Percentiles rank a stretch among this genome's conserved stretches.
These are phyloP conservation scores for Bruchidius siliquastri DNA, from an alignment of 2,888 invertebrate genomes.

Conservation along the genomic window DNA sequence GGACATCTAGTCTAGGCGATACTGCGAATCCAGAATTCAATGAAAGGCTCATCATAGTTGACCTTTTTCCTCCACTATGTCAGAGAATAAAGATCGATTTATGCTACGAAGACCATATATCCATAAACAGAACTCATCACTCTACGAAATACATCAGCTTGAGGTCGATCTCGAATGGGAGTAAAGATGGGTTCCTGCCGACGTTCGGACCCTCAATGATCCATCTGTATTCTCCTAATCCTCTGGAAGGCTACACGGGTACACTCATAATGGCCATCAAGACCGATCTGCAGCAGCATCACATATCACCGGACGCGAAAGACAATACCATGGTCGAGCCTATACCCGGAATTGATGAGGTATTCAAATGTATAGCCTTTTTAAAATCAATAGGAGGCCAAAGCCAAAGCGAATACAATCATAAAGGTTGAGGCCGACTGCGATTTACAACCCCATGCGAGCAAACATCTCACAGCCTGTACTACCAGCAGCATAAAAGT, in stretches of 20 bases:
- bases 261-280: constrained; percentile 67
- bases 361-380: constrained; percentile 1
- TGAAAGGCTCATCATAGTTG: constrained; percentile 71
- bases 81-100: constrained; percentile 68
- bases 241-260: constrained; percentile 63
- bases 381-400: too few relatives aligned
- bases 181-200: constrained; percentile 66
- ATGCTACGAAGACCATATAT: constrained; percentile 38
- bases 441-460: too few relatives aligned
- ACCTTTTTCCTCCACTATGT: constrained; percentile 77
- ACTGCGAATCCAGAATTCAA: constrained; percentile 60
- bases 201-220: constrained; percentile 79
- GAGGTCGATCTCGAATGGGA: constrained; percentile 55
- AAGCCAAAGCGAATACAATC: too few relatives aligned
- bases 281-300: constrained; percentile 48
- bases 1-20: constrained; percentile 47
- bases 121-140: constrained; percentile 43
- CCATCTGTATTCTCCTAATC: constrained; percentile 65
- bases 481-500: too few relatives aligned
- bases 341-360: constrained; percentile 38
- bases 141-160: constrained; percentile 57
- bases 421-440: too few relatives aligned
- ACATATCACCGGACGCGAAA: constrained; percentile 7
- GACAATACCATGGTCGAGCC: constrained; percentile 27
- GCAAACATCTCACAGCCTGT: too few relatives aligned